Conservation (phyloP, 2,888 invertebrate genomes). For the Scaptomyza polygonia region DNA sequence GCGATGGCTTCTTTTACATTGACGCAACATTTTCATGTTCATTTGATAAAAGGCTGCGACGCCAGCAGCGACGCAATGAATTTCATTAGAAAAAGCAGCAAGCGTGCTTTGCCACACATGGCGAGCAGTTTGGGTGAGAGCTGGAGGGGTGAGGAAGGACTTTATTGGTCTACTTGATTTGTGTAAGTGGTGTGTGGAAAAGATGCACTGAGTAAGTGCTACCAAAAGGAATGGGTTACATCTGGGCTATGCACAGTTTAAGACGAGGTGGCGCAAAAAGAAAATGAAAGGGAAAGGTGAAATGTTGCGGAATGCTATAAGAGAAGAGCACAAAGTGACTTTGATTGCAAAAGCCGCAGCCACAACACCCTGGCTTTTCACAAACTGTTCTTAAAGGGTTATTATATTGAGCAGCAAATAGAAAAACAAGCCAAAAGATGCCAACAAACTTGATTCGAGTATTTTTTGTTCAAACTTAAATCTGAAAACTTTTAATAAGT, state of each 20-base stretch:
- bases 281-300: no score
- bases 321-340: constrained; percentile 42
- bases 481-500: no score
- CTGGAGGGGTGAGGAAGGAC: constrained; percentile 12
- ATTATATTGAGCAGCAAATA: neutral
- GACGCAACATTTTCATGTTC: constrained; percentile 68
- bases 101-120: constrained; percentile 49
- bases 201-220: constrained; percentile 36
- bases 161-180: constrained; percentile 74
- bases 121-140: neutral
- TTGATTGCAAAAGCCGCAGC: constrained; percentile 73
- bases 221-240: constrained; percentile 16
- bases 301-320: neutral
- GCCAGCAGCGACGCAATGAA: constrained; percentile 58
- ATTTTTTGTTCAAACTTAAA: no score
- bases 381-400: neutral
- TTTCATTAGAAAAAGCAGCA: constrained; percentile 73
- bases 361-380: constrained; percentile 27
- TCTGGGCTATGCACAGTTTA: constrained; percentile 1
- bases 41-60: constrained; percentile 61
- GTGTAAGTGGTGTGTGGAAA: constrained; percentile 62
- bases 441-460: no score
- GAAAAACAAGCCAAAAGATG: neutral
- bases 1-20: constrained; percentile 34
- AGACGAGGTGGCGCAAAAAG: neutral